Base-by-base conservation (phyloP, 1,140 invertebrate species). In the Drosophila neocordata region DNA sequence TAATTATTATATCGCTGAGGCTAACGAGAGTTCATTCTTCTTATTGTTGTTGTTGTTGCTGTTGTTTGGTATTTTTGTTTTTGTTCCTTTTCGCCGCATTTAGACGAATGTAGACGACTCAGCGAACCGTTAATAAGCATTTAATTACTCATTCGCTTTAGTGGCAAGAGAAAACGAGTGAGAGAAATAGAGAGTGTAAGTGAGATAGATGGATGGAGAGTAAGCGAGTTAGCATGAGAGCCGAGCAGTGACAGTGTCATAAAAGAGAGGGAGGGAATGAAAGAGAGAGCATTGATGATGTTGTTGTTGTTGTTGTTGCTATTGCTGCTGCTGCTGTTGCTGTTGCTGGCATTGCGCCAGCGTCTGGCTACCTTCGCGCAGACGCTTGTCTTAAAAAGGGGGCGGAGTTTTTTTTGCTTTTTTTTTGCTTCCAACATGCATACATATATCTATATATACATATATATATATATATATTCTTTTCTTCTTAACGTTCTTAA, bases 381-480 rank as follows among this genome's bases (percentile, higher is more conserved):
- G 77, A 88, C 82, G 76, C 81, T 82, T 79, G 90, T 91, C 90
- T 91, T 91, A 65, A 91, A 89, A 87, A 87, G 82, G 81, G 90
- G 90, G 90, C 90, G 90, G 90, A 91, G 90, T 91, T 91, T 90
- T 91, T 87, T 90, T 89, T 87, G n/a, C n/a, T 75, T 37, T 48
- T 44, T 71, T 69, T 65, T 56, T 78, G 72, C 58, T 71, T 37
- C 48, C 22, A 24, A 24, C 4, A 24, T 4, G 4, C 24, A 24
- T 4, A 24, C 24, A 24, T 4, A 24, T 4, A 24, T 4, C 1
- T 6, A 31, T 31, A 31, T 4, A 31, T 31, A 6, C 5, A 31
- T 31, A 31, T 31, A 31, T 31, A 1, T 31, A 31, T 1, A 1
- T 31, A 31, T 31, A 31, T 31, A 62, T 57, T 8, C 15, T 44